These are phyloP conservation scores for Danaus melanippus DNA, from an alignment of 1,140 invertebrate genomes.

Conservation along the genomic window DNA sequence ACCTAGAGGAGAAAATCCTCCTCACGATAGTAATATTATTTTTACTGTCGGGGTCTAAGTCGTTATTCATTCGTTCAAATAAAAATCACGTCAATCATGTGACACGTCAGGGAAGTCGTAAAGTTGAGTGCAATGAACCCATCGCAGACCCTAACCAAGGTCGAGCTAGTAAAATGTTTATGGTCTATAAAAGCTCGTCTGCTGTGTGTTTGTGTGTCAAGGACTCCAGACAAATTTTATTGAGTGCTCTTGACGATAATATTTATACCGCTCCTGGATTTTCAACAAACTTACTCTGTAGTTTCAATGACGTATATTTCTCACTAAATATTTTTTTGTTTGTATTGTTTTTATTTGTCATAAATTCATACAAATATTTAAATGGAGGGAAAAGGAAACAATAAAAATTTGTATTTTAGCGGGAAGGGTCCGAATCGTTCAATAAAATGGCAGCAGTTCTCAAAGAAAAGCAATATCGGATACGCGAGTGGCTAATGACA, in stretches of 20 bases:
- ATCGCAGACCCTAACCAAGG: constrained; percentile 65
- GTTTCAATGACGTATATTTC: too few species aligned
- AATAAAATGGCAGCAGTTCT: constrained; percentile 60
- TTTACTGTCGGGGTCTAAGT: too few species aligned
- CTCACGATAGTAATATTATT: too few species aligned
- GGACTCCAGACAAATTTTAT: constrained; percentile 59
- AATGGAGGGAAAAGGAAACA: constrained; percentile 1
- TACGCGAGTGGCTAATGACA: constrained; percentile 67
- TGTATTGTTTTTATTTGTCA: constrained; percentile 4
- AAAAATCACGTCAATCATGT: constrained; percentile 24
- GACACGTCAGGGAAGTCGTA: constrained; percentile 36
- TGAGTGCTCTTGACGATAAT: constrained; percentile 26
- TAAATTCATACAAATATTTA: constrained; percentile 1
- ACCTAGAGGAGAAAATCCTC: too few species aligned
- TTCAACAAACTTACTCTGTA: constrained; percentile 1
- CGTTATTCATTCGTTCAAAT: too few species aligned
- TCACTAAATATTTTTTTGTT: too few species aligned
- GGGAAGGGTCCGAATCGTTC: constrained; percentile 47
- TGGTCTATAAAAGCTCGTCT: constrained; percentile 69
- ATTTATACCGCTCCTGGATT: constrained; percentile 16
- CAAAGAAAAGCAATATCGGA: constrained; percentile 69
- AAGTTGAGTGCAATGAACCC: constrained; percentile 63
- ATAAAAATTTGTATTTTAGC: constrained; percentile 13
- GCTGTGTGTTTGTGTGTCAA: constrained; percentile 67
- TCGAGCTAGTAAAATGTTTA: constrained; percentile 70